Evolutionary conservation across 2,888 invertebrate genomes (phyloP), one percentile per base, ranked within the genome.

Genomic region (Xestia xanthographa): DNA sequence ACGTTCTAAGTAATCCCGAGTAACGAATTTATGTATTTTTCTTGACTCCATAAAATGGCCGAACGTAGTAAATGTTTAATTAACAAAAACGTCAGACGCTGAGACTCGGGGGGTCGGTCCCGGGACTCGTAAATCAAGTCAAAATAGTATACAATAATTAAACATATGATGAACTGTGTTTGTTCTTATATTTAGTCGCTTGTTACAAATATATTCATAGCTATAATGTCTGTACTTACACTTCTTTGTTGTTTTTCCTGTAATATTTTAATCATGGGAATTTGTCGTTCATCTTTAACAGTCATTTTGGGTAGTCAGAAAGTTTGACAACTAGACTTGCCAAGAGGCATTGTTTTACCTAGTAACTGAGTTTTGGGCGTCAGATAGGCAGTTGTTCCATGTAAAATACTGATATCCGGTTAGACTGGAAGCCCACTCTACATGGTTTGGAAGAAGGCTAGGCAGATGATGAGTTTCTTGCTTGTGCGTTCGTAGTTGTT

Each of bases 91-190:
- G 89, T 87, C 86, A 84, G 84, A 70, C 79, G 41, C 80, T 78
- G 83, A 83, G 86, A 83, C 83, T 84, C 86, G 63, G 83, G 83
- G 83, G 83, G 87, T 85, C 83, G 83, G 77, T 80, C 85, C 85
- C 70, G 86, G 53, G 74, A 82, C 86, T 86, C 85, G 87, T 87
- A 91, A 91, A 90, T 90, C 87, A 88, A 83, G 86, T 83, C 83
- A 90, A 92, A 92, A 93, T 92, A 91, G 90, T 92, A 92, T 92
- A 92, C 92, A 93, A 92, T 94, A 93, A 94, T 94, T 94, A 94
- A 93, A 93, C 92, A 92, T 93, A 93, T 93, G 93, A 94, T 92
- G 91, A 90, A 90, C 88, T 86, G 89, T 82, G 86, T 83, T 83
- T 83, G 86, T 85, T 83, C 83, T 85, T 82, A 83, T 82, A 85